Base-by-base conservation (phyloP, 1,140 invertebrate genomes). In the Nebria ingens region DNA sequence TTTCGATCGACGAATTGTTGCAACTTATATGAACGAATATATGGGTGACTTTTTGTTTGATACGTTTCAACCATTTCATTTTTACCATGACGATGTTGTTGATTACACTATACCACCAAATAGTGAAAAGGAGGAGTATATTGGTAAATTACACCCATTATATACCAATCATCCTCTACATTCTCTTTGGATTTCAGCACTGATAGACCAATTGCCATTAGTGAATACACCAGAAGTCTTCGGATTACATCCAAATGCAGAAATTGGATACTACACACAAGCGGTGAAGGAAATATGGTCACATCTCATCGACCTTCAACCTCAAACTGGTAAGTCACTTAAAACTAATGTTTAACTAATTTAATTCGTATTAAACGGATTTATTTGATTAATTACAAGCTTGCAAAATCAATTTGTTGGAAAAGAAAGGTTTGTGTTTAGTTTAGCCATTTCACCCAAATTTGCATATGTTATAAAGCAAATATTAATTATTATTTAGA, bases 1-100 rank as follows among this genome's bases (percentile, higher is more conserved):
- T 65, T 94, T 86, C 73, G 92, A 94, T 70, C 78, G 90, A 20
- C 78, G 91, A 56, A 83, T 93, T 2, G 84, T 92, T 1, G 78
- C 82, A 56, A 89, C 85, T 0, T 94, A 94, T 67, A 91, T 94
- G 86, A 81, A 93, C 66, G 90, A 95, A 69, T 96, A 94, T 67
- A 87, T 95, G 78, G 91, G 91, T 0, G 91, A 95, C 64, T 95
- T 94, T 68, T 74, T 95, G 19, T 93, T 95, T 65, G 88, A 93
- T 66, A 82, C 80, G 15, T 93, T 89, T 68, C 88, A 93, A 68
- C 84, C 86, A 0, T 95, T 92, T 71, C 86, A 91, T 68, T 94
- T 94, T 73, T 93, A 89, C 68, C 68, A 76, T 19, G 86, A 92
- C 64, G 71, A 81, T 0, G 66, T 73, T 12, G 84, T 89, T 0